Evolutionary conservation across 2,113 vertebrate species (phyloP), one percentile per base, ranked within the genome.

Genomic region (Syrmaticus mikado): DNA sequence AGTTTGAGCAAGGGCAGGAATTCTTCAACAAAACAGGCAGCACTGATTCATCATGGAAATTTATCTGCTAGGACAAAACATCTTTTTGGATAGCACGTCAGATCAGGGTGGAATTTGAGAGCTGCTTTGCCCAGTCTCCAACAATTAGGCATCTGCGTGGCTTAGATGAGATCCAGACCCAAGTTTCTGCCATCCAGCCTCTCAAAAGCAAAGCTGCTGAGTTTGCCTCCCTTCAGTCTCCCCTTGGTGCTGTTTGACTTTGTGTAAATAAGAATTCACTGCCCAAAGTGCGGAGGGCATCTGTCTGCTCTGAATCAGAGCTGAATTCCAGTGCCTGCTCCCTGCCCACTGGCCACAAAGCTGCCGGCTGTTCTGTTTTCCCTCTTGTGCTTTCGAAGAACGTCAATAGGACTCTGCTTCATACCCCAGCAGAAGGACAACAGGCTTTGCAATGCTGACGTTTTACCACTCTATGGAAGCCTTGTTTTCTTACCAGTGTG

Each of bases 221-320:
- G 0, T n/a, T 34, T 43, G 68, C 28, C 5, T 76, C 52, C 30
- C 30, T 48, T 0, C 3, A 1, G 1, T 2, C 11, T 22, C 22
- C 36, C 46, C 80, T 19, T 1, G 2, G 43, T 6, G 43, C 64
- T 14, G 30, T 15, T 4, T 6, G 41, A 5, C 14, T n/a, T 19
- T 6, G 50, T n/a, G 53, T 45, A 32, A 40, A 27, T 27, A 5
- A 1, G 45, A 58, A 6, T 46, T 8, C 3, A 3, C 36, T 66
- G 77, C 11, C 34, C 15, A 3, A 21, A 41, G 66, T 7, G 50
- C 24, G 7, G 38, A 73, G 92, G 83, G 70, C 92, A 80, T 11
- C 53, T 2, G 3, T 19, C 82, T 60, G 85, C 85, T 38, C 73
- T 20, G 78, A 53, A 24, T 4, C 5, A 48, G 64, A 57, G 52